Conservation (phyloP, 2,797 vertebrate genomes). For the Eospalax fontanierii region DNA sequence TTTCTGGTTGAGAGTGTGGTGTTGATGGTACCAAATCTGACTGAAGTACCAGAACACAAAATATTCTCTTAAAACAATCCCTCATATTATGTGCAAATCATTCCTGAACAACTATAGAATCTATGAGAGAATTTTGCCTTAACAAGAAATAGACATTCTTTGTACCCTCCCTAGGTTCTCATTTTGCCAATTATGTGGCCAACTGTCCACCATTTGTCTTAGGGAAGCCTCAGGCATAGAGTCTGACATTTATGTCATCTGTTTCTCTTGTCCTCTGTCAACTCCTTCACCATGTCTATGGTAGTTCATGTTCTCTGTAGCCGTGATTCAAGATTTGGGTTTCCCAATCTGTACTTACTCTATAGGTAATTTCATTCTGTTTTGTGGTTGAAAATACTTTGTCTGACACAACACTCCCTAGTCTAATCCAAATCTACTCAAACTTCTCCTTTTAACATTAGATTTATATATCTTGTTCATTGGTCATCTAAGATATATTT, state of each 20-base stretch:
- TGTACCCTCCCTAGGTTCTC: background rate
- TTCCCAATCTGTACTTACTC: background rate
- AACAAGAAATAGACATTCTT: background rate
- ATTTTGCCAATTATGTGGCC: background rate
- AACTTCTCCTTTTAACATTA: background rate
- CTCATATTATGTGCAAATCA: background rate
- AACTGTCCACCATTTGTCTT: background rate
- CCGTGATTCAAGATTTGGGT: background rate
- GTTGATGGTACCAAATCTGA: background rate
- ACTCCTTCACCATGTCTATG: background rate
- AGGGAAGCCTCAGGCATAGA: background rate
- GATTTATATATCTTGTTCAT: background rate
- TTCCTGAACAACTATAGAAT: background rate
- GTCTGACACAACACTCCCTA: background rate
- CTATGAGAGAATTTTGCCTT: background rate
- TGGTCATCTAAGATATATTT: background rate
- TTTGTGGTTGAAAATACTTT: background rate
- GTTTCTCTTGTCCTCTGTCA: background rate
- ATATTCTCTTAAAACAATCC: background rate
- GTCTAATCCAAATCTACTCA: background rate
- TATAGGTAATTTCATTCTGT: conserved; percentile 6
- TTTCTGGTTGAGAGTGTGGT: background rate
- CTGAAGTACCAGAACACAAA: background rate
- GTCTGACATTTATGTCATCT: background rate
- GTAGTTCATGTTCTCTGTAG: background rate